A percentile compares a stretch with the other conserved stretches of the same genome.
phyloP scores from a whole-genome alignment of 2,888 invertebrate species.

The Athalia circularis region DNA sequence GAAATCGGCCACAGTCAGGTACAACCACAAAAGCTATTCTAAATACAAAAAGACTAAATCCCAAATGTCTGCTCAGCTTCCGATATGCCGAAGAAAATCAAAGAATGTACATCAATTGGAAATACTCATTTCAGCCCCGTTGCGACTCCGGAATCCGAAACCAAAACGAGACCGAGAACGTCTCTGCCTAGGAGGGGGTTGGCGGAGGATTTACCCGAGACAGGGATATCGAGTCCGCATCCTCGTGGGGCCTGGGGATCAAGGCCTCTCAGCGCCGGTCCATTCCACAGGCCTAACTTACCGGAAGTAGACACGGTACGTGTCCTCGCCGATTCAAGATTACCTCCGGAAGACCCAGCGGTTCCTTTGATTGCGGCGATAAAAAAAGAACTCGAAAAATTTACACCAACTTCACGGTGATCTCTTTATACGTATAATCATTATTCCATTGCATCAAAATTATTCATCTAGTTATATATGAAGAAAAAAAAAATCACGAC shows the following conservation, averaged over 20 bases:
- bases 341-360: slow-evolving; percentile 83
- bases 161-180: slow-evolving; percentile 60
- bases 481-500: not conserved
- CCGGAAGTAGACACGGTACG: slow-evolving; percentile 76
- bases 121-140: slow-evolving; percentile 56
- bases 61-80: not conserved
- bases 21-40: not conserved
- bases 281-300: slow-evolving; percentile 77
- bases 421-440: not conserved
- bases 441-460: slow-evolving; percentile 2
- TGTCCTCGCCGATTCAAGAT: slow-evolving; percentile 78
- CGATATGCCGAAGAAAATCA: not conserved
- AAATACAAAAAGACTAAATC: not conserved
- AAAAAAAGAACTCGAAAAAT: slow-evolving; percentile 80
- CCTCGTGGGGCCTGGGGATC: slow-evolving; percentile 70
- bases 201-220: slow-evolving; percentile 61
- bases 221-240: slow-evolving; percentile 59
- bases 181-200: slow-evolving; percentile 57
- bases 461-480: slow-evolving; percentile 16
- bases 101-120: not conserved
- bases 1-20: slow-evolving; percentile 63
- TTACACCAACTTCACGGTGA: slow-evolving; percentile 51
- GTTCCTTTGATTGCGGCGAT: slow-evolving; percentile 90
- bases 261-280: slow-evolving; percentile 81
- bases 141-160: slow-evolving; percentile 59